A percentile compares a stretch with the other conserved stretches of the same genome.
phyloP scores from a whole-genome alignment of 2,113 vertebrate genomes.

The Henicopernis longicauda region DNA sequence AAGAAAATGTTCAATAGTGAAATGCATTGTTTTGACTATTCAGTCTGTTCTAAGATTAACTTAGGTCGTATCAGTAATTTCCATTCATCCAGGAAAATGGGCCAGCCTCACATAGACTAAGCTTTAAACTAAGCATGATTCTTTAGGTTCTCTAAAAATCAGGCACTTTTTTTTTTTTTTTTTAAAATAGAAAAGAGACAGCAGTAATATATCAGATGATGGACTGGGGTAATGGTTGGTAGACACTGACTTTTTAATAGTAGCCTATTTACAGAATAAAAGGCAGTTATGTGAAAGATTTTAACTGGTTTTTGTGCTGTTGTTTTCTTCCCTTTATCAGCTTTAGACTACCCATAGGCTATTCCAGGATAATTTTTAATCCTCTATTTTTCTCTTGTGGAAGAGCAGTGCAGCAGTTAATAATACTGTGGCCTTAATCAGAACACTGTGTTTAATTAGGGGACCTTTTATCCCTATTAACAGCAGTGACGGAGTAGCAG shows the following conservation, averaged over 20 bases:
- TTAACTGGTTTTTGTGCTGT: not conserved
- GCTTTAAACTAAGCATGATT: not conserved
- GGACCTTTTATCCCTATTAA: slow-evolving; percentile 32
- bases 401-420: slow-evolving; percentile 12
- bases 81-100: not conserved
- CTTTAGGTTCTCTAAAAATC: not conserved
- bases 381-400: not conserved
- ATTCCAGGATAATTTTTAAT: slow-evolving; percentile 30
- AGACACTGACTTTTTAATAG: not conserved
- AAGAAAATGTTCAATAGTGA: not conserved
- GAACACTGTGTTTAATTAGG: slow-evolving; percentile 25
- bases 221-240: not conserved
- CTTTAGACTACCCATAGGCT: not conserved
- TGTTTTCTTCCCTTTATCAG: slow-evolving; percentile 10
- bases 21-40: not conserved
- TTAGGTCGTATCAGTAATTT: not conserved
- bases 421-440: slow-evolving; percentile 33
- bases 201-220: not conserved
- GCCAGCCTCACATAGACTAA: not conserved
- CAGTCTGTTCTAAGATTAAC: not conserved
- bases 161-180: not conserved
- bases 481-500: not conserved
- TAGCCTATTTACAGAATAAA: not conserved
- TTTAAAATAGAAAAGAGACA: too few relatives aligned
- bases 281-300: not conserved